Evolutionary conservation across 1,140 invertebrate species (phyloP), one percentile per base, ranked within the genome.

Genomic region (Drosophila busckii): DNA sequence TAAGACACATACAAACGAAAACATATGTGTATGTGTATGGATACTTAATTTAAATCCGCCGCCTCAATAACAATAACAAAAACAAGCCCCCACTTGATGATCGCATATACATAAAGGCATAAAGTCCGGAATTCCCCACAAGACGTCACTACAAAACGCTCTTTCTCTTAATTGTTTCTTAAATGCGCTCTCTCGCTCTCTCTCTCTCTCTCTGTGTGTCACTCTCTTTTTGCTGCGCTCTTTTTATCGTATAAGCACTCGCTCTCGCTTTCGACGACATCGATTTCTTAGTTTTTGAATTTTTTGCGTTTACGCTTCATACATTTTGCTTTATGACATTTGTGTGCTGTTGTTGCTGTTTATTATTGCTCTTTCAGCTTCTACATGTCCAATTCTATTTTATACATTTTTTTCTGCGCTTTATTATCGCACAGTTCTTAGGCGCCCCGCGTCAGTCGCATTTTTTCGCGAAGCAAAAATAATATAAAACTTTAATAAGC

Each of bases 21-120:
- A 3, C n/a, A 20, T 7, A 19, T 25, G 10, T 22, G 6, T 40
- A 15, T 10, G 4, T 31, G 15, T 34, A n/a, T 6, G 3, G 12
- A 6, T 10, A 15, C 48, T 48, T 17, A 62, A 80, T 54, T 63
- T 80, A 68, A 80, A 63, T 64, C 59, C 73, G 68, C 70, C 70
- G 69, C 70, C 48, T 48, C 63, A 34, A 52, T 15, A 23, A 29
- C 37, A 49, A 63, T 38, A 58, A 68, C 63, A 73, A 73, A 52
- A 70, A 62, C 54, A 66, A 54, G 26, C 41, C 13, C 12, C 26
- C 15, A 8, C 6, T n/a, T 66, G 67, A 80, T 82, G 75, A 82
- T 80, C 75, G 69, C 69, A 80, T 82, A 73, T 73, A 69, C 75
- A 82, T 83, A 82, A 82, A 83, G 73, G 75, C 75, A 82, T 83